Evolutionary conservation across 2,888 invertebrate species (phyloP).

Genomic region (Parasteatoda lunata): DNA sequence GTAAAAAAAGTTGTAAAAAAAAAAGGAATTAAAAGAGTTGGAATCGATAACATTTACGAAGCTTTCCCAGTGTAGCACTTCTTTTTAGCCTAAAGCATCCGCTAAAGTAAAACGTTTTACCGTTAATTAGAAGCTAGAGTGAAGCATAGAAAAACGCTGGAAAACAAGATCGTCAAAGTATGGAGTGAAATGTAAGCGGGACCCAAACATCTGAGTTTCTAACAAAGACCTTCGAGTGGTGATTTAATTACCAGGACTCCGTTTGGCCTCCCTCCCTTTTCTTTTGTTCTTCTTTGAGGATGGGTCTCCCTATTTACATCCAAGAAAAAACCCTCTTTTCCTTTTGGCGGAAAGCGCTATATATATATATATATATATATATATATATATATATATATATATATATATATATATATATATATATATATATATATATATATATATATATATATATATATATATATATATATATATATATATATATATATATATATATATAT

Average conservation of each 20-base stretch:
- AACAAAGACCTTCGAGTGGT: slow-evolving; percentile 65
- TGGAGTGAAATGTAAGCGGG: slow-evolving; percentile 60
- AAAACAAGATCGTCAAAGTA: slow-evolving; percentile 63
- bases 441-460: too few relatives aligned
- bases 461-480: too few relatives aligned
- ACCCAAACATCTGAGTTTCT: slow-evolving; percentile 51
- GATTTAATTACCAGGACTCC: slow-evolving; percentile 66
- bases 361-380: too few relatives aligned
- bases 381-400: too few relatives aligned
- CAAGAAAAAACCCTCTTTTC: slow-evolving; percentile 48
- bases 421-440: too few relatives aligned
- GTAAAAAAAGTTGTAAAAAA: slow-evolving; percentile 16
- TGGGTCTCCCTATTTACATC: slow-evolving; percentile 63
- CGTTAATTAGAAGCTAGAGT: slow-evolving; percentile 52
- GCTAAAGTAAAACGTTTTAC: slow-evolving; percentile 54
- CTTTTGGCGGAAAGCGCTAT: slow-evolving; percentile 18
- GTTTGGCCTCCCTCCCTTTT: slow-evolving; percentile 49
- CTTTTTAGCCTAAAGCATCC: slow-evolving; percentile 58
- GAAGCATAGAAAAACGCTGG: slow-evolving; percentile 54
- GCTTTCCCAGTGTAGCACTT: slow-evolving; percentile 54
- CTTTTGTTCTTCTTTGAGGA: slow-evolving; percentile 65
- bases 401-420: too few relatives aligned
- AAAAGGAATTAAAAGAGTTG: slow-evolving; percentile 51
- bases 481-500: too few relatives aligned
- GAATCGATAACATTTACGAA: slow-evolving; percentile 65